Evolutionary conservation across 2,888 invertebrate genomes (phyloP), one percentile per base, ranked within the genome.

Genomic region (Sclerodermus sp.): DNA sequence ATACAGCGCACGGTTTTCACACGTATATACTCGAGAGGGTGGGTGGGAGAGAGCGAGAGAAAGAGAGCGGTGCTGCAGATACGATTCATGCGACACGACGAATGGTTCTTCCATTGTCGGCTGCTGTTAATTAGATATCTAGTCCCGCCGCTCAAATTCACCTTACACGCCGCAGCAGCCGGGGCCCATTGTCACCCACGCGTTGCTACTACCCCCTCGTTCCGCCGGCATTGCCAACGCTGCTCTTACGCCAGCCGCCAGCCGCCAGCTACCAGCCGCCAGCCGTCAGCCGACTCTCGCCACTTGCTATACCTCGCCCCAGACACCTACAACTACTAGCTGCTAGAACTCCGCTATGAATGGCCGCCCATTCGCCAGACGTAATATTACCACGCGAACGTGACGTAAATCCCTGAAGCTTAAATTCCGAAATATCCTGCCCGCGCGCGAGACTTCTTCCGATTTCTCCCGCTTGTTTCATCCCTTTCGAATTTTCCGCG

Each of bases 111-210:
- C 70, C 69, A 76, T 76, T 75, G 76, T 76, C 67, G 64, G 55
- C 63, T 64, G 62, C 71, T 74, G 74, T 76, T 76, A 76, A 76
- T 76, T 76, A 76, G 75, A 71, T 74, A 75, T 76, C 75, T 72
- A 73, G 71, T 72, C 69, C 65, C 70, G 68, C 65, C 62, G 70
- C 64, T 72, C 68, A 70, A 73, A 74, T 74, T 71, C 71, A 71
- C 73, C 73, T 73, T 71, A 69, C 66, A 65, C 68, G 37, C 47
- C 46, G 32, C 38, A 23, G 23, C 23, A 23, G 23, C 23, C 23
- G 4, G 23, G 23, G 23, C 55, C 58, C 57, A 66, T 64, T 66
- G 64, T 64, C 58, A 47, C 36, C 43, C 42, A 46, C 43, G 45
- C 55, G 48, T 49, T 29, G n/a, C 12, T 29, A 14, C 34, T 47